Base-by-base conservation (phyloP, 2,888 invertebrate species). In the Ashinkailepas kermadecensis region DNA sequence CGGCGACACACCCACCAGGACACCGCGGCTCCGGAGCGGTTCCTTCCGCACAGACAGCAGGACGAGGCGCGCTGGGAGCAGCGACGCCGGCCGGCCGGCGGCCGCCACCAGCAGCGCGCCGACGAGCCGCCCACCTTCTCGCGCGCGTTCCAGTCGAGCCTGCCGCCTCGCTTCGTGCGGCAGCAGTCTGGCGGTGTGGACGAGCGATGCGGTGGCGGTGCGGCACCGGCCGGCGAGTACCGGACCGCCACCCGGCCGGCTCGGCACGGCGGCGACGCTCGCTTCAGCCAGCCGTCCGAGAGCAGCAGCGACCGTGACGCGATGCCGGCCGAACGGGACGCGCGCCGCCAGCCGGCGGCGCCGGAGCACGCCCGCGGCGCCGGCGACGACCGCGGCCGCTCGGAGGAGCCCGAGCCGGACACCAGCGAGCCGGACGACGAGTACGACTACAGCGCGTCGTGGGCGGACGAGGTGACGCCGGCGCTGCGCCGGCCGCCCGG, bases 151-250 rank as follows among this genome's bases (percentile, higher is more conserved):
- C 94, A 94, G 87, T 92, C 91, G 81, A 93, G 94, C 88, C 90
- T 96, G 86, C 95, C 96, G 81, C 96, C 96, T 23, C 90, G 96
- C 82, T 94, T 95, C 88, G 91, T 93, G 85, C 93, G 93, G 85
- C 93, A 94, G 86, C 93, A 94, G 85, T 70, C 70, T 39, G 70
- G 23, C 70, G 70, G 70, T 6, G 4, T 13, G 10, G 91, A 91
- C 84, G 91, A 88, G 83, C 23, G 3, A 4, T 39, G 39, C 4
- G 39, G 39, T 39, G 39, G 39, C 39, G 39, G 39, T 3, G 4
- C 70, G 23, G 70, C 70, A n/a, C 65, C 65, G 25, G 70, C 12
- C 6, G 15, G 39, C 39, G 70, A 4, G 4, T 7, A 39, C 25
- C 70, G 6, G 23, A 25, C 23, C 12, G 10, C 13, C 11, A 1